Percentiles rank a stretch among this genome's conserved stretches.
Evolutionary conservation across 2,113 vertebrate genomes (phyloP).

Genomic region (Lutjanus erythropterus): DNA sequence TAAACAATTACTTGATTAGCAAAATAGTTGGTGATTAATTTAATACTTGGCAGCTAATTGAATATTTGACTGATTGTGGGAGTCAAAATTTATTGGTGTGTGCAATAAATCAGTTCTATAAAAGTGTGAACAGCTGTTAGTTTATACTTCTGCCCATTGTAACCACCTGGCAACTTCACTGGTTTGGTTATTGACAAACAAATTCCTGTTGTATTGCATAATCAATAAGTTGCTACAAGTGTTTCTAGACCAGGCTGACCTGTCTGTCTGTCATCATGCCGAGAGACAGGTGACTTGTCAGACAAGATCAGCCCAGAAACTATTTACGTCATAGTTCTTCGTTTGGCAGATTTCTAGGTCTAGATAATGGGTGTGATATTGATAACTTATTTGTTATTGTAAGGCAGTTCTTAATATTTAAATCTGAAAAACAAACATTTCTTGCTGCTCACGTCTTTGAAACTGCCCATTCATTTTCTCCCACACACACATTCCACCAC

Average conservation of each 20-base stretch:
- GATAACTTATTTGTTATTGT: neutral
- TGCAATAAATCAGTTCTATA: neutral
- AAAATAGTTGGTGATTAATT: too few relatives aligned
- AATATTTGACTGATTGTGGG: too few relatives aligned
- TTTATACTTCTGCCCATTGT: neutral
- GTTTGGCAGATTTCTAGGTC: neutral
- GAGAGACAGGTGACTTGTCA: constrained; percentile 35
- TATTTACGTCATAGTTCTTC: neutral
- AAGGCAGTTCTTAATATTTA: neutral
- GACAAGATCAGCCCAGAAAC: constrained; percentile 30
- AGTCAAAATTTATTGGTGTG: neutral
- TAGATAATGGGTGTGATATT: neutral
- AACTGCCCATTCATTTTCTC: neutral
- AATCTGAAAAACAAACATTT: neutral
- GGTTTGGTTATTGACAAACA: neutral
- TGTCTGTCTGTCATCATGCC: neutral
- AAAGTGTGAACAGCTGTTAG: neutral
- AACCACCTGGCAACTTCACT: neutral
- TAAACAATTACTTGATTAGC: too few relatives aligned
- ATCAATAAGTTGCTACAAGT: neutral
- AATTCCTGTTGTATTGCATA: neutral
- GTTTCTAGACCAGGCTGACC: constrained; percentile 5
- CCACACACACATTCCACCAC: neutral
- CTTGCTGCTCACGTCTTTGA: neutral
- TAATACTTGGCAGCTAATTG: too few relatives aligned